Evolutionary conservation across 2,888 invertebrate genomes (phyloP), one percentile per base, ranked within the genome.

Genomic region (Tachina lurida): DNA sequence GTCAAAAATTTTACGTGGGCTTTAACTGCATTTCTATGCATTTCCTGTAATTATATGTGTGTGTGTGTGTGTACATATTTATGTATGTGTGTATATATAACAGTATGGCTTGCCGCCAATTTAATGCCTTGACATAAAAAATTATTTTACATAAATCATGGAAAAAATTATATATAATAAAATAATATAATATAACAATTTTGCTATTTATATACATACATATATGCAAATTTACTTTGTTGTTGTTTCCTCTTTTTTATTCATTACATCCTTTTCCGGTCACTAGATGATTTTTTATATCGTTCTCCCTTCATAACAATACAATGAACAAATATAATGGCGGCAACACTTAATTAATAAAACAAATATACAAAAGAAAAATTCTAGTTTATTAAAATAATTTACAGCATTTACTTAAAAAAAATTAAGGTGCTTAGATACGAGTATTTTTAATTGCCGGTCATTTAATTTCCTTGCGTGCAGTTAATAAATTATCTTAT

Each of bases 251-350:
- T 12, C 41, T 45, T 39, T 15, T 76, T 65, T 58, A 63, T 67
- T 70, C 56, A 62, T 67, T 54, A 80, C 22, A 80, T 52, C 76
- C 75, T 65, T 71, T 80, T 76, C 68, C 71, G 79, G 45, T 52
- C 47, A 41, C 39, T 43, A 13, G 58, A 3, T 4, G 10, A 75
- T 62, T 7, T 43, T 43, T 43, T 41, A 4, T n/a, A 5, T 7
- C 12, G 13, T n/a, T 52, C 10, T 39, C 56, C 10, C 19, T 19
- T 17, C 17, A 56, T 45, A 49, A 17, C 56, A 13, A 0, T 31
- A 7, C 31, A 7, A 7, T 31, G 1, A 62, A 19, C 43, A 19
- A 19, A 19, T 54, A 54, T 10, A 43, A 56, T 2, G 17, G 17
- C 12, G 41, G 10, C 41, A 41, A 17, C 31, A 60, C 31, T 22